Conservation (phyloP, 1,140 invertebrate genomes). For the Anadara kagoshimensis region DNA sequence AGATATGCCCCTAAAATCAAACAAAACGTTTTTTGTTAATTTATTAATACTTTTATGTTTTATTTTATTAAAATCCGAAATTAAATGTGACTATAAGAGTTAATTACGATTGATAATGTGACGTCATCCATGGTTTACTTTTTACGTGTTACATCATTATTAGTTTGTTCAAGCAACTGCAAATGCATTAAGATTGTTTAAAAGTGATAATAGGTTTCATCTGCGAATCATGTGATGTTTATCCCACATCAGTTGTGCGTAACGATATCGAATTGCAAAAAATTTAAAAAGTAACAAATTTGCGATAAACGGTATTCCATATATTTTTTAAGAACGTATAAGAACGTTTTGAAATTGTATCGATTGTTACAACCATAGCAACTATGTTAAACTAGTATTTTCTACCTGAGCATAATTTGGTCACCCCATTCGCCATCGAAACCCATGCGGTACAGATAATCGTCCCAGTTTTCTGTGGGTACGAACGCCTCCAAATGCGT, state of each 20-base stretch:
- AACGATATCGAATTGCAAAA: too few relatives aligned
- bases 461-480: constrained; percentile 22
- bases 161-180: not conserved
- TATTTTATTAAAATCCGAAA: constrained; percentile 14
- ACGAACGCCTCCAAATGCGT: constrained; percentile 23
- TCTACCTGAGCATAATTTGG: constrained; percentile 24
- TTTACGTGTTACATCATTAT: constrained; percentile 18
- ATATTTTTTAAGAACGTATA: too few relatives aligned
- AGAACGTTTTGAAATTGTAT: too few relatives aligned
- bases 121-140: constrained; percentile 7
- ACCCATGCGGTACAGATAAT: constrained; percentile 21
- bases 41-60: constrained; percentile 8
- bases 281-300: too few relatives aligned
- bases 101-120: too few relatives aligned
- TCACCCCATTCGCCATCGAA: constrained; percentile 33
- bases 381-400: too few relatives aligned
- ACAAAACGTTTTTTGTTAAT: constrained; percentile 19
- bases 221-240: too few relatives aligned
- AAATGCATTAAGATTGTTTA: not conserved
- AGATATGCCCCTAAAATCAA: not conserved
- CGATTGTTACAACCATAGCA: too few relatives aligned
- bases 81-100: too few relatives aligned
- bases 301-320: too few relatives aligned
- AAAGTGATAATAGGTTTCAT: not conserved
- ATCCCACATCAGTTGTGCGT: too few relatives aligned